Evolutionary conservation across 2,888 invertebrate species (phyloP).

Genomic region (Boloria euphrosyne): DNA sequence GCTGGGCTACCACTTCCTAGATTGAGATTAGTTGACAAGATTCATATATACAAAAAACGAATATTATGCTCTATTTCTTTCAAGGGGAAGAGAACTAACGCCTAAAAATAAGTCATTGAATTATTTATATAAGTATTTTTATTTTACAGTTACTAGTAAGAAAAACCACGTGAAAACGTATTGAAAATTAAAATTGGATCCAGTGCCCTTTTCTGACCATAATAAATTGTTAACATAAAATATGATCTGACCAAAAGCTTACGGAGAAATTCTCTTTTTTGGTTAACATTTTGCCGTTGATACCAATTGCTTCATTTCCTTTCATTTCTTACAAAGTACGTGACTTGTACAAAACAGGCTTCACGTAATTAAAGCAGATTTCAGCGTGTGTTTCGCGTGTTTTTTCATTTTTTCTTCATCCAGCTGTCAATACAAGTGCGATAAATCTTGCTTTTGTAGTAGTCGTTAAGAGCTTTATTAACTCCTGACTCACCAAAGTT

Average conservation of each 20-base stretch:
- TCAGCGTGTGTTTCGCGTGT: conserved; percentile 47
- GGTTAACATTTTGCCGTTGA: conserved; percentile 40
- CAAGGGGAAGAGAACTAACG: too few relatives aligned
- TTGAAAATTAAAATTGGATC: conserved; percentile 13
- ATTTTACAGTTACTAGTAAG: too few relatives aligned
- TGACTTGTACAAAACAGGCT: conserved; percentile 41
- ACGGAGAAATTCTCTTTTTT: conserved; percentile 38
- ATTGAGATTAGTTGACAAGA: too few relatives aligned
- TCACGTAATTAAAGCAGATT: conserved; percentile 49
- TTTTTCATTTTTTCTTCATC: conserved; percentile 60
- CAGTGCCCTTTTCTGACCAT: conserved; percentile 21
- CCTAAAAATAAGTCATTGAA: too few relatives aligned
- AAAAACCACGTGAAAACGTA: background rate
- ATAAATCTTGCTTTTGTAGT: conserved; percentile 72
- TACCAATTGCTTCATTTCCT: conserved; percentile 39
- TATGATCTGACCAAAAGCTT: conserved; percentile 37
- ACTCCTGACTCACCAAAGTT: conserved; percentile 55
- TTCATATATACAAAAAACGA: too few relatives aligned
- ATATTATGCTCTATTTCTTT: too few relatives aligned
- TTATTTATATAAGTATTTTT: too few relatives aligned
- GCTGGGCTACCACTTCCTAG: too few relatives aligned
- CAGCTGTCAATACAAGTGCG: conserved; percentile 65
- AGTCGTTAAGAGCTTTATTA: conserved; percentile 77
- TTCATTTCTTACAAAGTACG: conserved; percentile 43
- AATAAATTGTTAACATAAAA: conserved; percentile 29